phyloP scores from a whole-genome alignment of 1,140 invertebrate genomes.

The Campoletis sonorensis region DNA sequence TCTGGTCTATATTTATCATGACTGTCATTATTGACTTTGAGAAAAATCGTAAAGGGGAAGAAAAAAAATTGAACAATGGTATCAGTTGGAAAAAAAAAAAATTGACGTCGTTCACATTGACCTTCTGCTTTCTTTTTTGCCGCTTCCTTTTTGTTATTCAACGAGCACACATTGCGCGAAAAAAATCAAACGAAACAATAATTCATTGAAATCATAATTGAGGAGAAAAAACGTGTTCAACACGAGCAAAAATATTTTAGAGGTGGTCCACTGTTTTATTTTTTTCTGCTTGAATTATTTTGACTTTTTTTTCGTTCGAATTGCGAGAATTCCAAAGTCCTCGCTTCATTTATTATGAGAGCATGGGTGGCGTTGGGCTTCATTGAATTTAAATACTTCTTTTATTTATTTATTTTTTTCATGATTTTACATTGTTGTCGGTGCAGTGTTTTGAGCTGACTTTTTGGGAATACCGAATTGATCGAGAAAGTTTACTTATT shows the following conservation, averaged over 20 bases:
- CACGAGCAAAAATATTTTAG: conserved; percentile 44
- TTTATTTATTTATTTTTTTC: not conserved
- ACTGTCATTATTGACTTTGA: conserved; percentile 2
- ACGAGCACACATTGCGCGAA: conserved; percentile 26
- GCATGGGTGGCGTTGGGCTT: not conserved
- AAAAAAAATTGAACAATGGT: conserved; percentile 33
- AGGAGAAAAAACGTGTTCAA: not conserved
- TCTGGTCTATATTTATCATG: too few relatives aligned
- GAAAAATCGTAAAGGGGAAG: conserved; percentile 29
- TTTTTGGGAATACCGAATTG: not conserved
- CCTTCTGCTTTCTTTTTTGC: conserved; percentile 59
- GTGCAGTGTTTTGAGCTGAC: not conserved
- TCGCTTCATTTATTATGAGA: not conserved
- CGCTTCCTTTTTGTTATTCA: conserved; percentile 58
- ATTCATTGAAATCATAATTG: not conserved
- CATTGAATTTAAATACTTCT: too few relatives aligned
- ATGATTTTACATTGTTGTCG: not conserved
- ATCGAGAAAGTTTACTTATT: not conserved
- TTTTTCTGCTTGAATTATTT: conserved; percentile 40
- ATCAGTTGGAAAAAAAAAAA: conserved; percentile 1
- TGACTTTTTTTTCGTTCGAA: conserved; percentile 59
- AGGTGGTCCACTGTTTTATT: conserved; percentile 67
- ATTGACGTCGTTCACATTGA: conserved; percentile 25
- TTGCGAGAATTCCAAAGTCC: conserved; percentile 1
- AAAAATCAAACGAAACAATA: conserved; percentile 6